Conservation (phyloP, 2,888 invertebrate species). For the Lasioglossum villosulum region DNA sequence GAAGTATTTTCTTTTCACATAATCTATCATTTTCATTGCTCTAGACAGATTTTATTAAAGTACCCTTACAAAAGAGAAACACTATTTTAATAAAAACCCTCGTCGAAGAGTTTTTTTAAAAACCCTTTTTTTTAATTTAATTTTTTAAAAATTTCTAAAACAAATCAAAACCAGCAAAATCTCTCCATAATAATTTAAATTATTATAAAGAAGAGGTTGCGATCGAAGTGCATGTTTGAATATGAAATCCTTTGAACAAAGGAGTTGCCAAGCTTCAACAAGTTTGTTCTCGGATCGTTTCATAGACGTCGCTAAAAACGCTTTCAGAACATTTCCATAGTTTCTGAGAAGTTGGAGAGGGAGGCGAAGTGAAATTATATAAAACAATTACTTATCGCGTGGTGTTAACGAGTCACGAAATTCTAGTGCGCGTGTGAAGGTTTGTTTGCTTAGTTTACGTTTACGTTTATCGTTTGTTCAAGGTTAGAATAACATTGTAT, state of each 20-base stretch:
- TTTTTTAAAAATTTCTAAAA: too few relatives aligned
- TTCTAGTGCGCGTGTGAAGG: conserved; percentile 20
- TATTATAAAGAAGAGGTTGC: neutral
- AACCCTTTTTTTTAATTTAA: too few relatives aligned
- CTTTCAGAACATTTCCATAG: conserved; percentile 4
- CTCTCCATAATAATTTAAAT: neutral
- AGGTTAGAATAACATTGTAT: conserved; percentile 4
- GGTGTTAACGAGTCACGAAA: conserved; percentile 41
- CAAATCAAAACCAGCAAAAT: too few relatives aligned
- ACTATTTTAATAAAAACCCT: neutral
- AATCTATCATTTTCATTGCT: neutral
- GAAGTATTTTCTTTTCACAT: neutral
- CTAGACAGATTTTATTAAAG: neutral
- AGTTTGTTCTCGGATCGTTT: neutral
- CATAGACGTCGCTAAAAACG: neutral
- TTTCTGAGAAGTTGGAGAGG: conserved; percentile 21
- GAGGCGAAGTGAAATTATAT: conserved; percentile 46
- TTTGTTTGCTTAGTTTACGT: conserved; percentile 46
- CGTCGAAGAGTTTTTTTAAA: too few relatives aligned
- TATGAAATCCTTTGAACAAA: neutral
- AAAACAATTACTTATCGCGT: conserved; percentile 53
- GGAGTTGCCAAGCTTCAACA: too few relatives aligned
- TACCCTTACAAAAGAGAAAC: neutral
- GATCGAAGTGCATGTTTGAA: neutral
- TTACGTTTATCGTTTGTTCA: conserved; percentile 44